A percentile compares a stretch with the other conserved stretches of the same genome.
Conservation (phyloP, 2,888 invertebrate species). For the Hirtodrosophila trivittata region DNA sequence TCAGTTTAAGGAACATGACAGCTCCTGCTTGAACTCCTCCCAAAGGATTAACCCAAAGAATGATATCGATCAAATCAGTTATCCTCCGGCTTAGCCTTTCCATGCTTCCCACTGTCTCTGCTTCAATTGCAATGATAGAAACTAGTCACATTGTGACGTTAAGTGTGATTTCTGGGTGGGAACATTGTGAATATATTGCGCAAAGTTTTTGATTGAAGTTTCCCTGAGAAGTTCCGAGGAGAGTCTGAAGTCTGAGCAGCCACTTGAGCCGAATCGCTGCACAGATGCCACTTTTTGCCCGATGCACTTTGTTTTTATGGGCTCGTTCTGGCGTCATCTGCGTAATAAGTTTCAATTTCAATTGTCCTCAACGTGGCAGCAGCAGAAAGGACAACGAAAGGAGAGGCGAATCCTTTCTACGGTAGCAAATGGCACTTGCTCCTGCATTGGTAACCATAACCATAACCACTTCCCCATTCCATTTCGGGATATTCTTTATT, state of each 20-base stretch:
- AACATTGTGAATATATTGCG: conserved; percentile 1
- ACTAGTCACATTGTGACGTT: not conserved
- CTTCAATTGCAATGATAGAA: too few relatives aligned
- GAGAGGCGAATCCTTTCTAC: too few relatives aligned
- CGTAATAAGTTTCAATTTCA: conserved; percentile 73
- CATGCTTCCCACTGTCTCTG: too few relatives aligned
- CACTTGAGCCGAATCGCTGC: too few relatives aligned
- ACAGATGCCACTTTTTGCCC: conserved; percentile 20
- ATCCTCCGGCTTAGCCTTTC: too few relatives aligned
- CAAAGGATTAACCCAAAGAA: too few relatives aligned
- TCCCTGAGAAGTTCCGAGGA: conserved; percentile 1
- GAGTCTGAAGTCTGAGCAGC: too few relatives aligned
- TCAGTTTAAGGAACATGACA: too few relatives aligned
- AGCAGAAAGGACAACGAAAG: conserved; percentile 41
- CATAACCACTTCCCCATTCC: conserved; percentile 43
- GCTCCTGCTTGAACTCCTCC: too few relatives aligned
- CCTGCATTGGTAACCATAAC: conserved; percentile 39
- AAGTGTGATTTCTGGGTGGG: not conserved
- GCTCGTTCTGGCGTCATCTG: conserved; percentile 46
- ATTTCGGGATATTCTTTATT: conserved; percentile 53
- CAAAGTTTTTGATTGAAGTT: conserved; percentile 29
- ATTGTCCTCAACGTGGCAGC: conserved; percentile 57
- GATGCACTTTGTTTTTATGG: conserved; percentile 48
- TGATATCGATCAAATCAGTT: too few relatives aligned
- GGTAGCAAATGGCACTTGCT: conserved; percentile 40